Evolutionary conservation across 2,797 vertebrate species (phyloP).

Genomic region (Enteromius radiatus): DNA sequence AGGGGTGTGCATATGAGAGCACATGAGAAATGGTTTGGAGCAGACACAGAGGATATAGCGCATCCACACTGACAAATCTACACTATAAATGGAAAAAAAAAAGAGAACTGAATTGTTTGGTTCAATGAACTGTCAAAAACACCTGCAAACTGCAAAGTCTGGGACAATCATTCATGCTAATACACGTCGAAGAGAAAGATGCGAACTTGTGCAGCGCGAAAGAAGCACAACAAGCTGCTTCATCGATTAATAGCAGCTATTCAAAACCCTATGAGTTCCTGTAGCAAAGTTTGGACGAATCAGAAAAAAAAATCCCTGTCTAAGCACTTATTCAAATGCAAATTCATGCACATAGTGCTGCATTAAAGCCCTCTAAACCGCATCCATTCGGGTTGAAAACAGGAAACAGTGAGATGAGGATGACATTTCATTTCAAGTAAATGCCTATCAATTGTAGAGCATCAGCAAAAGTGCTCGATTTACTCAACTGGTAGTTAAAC

Average conservation of each 20-base stretch:
- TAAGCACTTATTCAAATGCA: constrained; percentile 71
- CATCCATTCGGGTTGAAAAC: constrained; percentile 70
- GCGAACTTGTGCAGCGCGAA: background rate
- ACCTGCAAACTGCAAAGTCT: constrained; percentile 55
- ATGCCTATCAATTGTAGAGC: constrained; percentile 59
- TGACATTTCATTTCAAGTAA: constrained; percentile 62
- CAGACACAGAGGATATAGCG: constrained; percentile 55
- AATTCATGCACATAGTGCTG: constrained; percentile 62
- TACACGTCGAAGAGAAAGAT: background rate
- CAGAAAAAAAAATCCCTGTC: constrained; percentile 66
- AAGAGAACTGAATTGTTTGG: constrained; percentile 55
- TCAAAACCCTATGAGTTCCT: constrained; percentile 48
- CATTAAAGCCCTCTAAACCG: constrained; percentile 71
- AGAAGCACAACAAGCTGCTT: background rate
- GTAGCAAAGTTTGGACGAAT: constrained; percentile 70
- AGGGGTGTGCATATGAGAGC: constrained; percentile 48
- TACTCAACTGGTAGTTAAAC: constrained; percentile 33
- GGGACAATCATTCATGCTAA: constrained; percentile 20
- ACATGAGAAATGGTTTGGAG: constrained; percentile 58
- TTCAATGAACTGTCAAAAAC: constrained; percentile 61
- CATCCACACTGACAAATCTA: constrained; percentile 52
- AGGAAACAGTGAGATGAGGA: constrained; percentile 62
- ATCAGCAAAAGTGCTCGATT: constrained; percentile 55
- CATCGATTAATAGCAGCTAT: constrained; percentile 33
- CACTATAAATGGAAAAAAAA: constrained; percentile 65